Evolutionary conservation across 2,888 invertebrate species (phyloP), one percentile per base, ranked within the genome.

Genomic region (Imbricaverruca yamaguchii): DNA sequence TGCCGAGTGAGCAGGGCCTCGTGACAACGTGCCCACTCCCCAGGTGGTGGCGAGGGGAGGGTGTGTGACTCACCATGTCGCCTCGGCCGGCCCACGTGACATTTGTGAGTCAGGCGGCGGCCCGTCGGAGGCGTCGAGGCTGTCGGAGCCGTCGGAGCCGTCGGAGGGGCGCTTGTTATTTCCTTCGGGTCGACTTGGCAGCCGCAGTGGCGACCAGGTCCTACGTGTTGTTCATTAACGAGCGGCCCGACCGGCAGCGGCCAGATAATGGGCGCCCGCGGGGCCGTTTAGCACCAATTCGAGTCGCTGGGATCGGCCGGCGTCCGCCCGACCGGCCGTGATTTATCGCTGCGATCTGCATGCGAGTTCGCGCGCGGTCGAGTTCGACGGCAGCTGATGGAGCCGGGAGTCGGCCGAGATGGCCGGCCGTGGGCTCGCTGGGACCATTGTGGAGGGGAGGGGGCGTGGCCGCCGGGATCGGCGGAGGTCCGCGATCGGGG

Each of bases 201-300:
- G 69, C 69, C 21, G 15, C 65, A 18, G 63, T 8, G 69, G 21
- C 69, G 69, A 39, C n/a, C 65, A 8, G 6, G 69, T 21, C 23
- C n/a, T n/a, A 25, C 53, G 74, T 74, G 74, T 74, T 74, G 74
- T 74, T 74, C 74, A 53, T 74, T 74, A 74, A 74, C 53, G 74
- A 53, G 18, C 74, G 39, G 12, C 53, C 21, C 15, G 53, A 13
- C 13, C 13, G 25, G 53, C 13, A 7, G 18, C 23, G 39, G 15
- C 13, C 53, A 53, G 39, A 74, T 74, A 74, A 74, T 53, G 53
- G 23, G 74, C 53, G 12, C 74, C 74, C 39, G 39, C 74, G 74
- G 74, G 74, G 21, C 53, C 74, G 74, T 74, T 74, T 25, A 39
- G 74, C 25, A 21, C 74, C 65, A 65, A 21, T 18, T 53, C 15